A percentile compares a stretch with the other conserved stretches of the same genome.
phyloP scores from a whole-genome alignment of 1,140 invertebrate genomes.

The Euura lappo region DNA sequence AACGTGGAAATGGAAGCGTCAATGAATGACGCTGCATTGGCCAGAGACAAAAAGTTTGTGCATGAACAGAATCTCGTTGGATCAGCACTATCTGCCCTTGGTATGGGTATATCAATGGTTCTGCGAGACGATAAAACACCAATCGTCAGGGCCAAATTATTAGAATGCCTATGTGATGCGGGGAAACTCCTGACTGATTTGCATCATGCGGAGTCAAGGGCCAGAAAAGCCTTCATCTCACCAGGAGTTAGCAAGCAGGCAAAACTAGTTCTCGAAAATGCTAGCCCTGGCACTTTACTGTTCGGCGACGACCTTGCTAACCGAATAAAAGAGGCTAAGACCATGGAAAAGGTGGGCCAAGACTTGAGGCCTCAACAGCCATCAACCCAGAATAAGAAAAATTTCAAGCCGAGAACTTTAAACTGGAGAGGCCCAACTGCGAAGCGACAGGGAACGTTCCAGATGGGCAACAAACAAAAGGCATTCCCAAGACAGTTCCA shows the following conservation, averaged over 20 bases:
- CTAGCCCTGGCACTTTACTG: constrained; percentile 13
- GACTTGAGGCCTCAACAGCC: neutral
- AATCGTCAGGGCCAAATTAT: constrained; percentile 9
- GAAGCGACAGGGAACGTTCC: constrained; percentile 2
- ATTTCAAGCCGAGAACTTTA: neutral
- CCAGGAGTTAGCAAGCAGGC: constrained; percentile 9
- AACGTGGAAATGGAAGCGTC: constrained; percentile 15
- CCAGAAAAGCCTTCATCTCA: constrained; percentile 22
- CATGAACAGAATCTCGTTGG: neutral
- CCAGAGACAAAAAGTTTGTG: constrained; percentile 12
- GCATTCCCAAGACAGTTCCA: constrained; percentile 16
- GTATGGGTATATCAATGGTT: constrained; percentile 10
- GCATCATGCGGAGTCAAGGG: neutral
- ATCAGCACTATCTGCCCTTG: constrained; percentile 12
- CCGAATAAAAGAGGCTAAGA: constrained; percentile 16
- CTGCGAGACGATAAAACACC: constrained; percentile 12
- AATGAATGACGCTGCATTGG: constrained; percentile 11
- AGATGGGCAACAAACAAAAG: neutral
- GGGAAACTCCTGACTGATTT: constrained; percentile 18
- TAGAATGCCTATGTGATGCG: constrained; percentile 16
- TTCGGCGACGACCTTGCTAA: constrained; percentile 21
- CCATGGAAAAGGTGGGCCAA: constrained; percentile 8
- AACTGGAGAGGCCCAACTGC: constrained; percentile 9
- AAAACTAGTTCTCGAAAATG: constrained; percentile 18
- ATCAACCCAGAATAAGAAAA: too few relatives aligned